phyloP scores from a whole-genome alignment of 1,140 invertebrate genomes.

The Subanguina moxae region DNA sequence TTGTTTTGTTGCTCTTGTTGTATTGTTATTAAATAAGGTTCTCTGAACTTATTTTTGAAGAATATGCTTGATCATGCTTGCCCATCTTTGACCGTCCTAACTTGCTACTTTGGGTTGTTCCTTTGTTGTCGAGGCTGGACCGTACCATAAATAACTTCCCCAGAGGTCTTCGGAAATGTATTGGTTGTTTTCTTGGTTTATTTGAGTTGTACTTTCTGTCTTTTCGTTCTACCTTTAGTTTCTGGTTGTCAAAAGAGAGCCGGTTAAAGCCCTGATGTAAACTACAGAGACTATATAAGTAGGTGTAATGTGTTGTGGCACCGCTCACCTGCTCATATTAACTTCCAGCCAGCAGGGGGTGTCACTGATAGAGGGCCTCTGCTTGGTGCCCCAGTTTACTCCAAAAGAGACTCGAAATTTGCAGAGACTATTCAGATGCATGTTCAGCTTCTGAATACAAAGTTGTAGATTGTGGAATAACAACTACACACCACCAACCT shows the following conservation, averaged over 20 bases:
- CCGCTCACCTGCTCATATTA: slow-evolving; percentile 4
- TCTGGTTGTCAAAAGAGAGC: background rate
- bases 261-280: slow-evolving; percentile 1
- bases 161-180: background rate
- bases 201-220: background rate
- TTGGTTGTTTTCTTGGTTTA: background rate
- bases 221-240: background rate
- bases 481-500: background rate
- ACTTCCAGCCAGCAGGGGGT: slow-evolving; percentile 10
- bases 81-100: too few relatives aligned
- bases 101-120: too few relatives aligned
- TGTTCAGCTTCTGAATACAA: background rate
- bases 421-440: slow-evolving; percentile 1
- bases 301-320: background rate
- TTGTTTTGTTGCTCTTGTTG: too few relatives aligned
- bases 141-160: background rate
- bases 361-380: background rate
- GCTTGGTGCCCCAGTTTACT: slow-evolving; percentile 4
- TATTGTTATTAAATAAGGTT: too few relatives aligned
- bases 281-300: background rate
- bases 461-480: background rate
- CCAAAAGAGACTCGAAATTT: slow-evolving; percentile 14
- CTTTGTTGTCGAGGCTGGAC: too few relatives aligned
- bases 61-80: too few relatives aligned
- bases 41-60: too few relatives aligned